phyloP scores from a whole-genome alignment of 2,797 vertebrate species.

The Lacerta bilineata region DNA sequence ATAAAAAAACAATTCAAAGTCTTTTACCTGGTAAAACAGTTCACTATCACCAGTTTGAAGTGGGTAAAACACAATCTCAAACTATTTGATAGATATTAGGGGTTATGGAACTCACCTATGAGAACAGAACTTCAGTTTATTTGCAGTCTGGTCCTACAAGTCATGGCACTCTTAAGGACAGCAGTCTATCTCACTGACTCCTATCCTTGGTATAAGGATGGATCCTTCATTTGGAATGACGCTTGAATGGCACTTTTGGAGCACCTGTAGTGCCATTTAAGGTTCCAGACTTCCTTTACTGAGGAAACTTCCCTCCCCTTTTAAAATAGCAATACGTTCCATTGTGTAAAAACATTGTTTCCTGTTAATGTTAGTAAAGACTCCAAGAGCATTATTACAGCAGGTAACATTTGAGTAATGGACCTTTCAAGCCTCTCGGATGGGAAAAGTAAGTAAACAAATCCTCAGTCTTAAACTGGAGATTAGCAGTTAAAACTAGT shows the following conservation, averaged over 20 bases:
- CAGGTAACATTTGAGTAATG: background rate
- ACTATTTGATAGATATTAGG: slow-evolving; percentile 1
- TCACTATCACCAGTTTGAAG: background rate
- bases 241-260: background rate
- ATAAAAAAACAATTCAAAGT: background rate
- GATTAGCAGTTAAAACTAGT: slow-evolving; percentile 26
- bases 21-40: background rate
- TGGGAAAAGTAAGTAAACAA: slow-evolving; percentile 22
- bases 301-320: background rate
- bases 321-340: background rate
- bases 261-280: background rate
- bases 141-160: background rate
- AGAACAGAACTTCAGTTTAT: background rate
- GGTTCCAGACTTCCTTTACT: background rate
- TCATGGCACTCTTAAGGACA: background rate
- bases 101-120: background rate
- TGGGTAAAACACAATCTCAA: background rate
- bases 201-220: background rate
- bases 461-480: slow-evolving; percentile 1
- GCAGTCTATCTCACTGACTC: background rate
- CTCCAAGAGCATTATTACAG: slow-evolving; percentile 4
- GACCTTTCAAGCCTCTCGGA: slow-evolving; percentile 21
- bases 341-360: slow-evolving; percentile 1
- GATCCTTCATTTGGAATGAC: background rate
- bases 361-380: slow-evolving; percentile 7